Evolutionary conservation across 2,888 invertebrate species (phyloP), one percentile per base, ranked within the genome.

Genomic region (Seladonia tumulorum): DNA sequence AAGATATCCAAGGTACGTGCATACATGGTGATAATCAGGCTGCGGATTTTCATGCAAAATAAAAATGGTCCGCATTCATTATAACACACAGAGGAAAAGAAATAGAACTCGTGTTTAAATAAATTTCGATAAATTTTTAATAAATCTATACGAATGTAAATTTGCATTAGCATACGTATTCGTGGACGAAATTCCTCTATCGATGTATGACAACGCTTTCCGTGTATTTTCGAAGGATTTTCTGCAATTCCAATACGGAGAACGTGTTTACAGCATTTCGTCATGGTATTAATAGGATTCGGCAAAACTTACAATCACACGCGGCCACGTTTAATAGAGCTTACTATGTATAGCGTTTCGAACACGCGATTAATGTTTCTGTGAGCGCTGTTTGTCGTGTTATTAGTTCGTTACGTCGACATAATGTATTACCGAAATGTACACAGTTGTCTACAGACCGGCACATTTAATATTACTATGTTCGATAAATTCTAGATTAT

Each of bases 401-500:
- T 29, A 83, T 74, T 68, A 77, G 68, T 83, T 77, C 60, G 42
- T 53, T 73, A 16, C 29, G 39, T 68, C 22, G 76, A 70, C 77
- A 84, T 60, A 63, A 49, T 49, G 25, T 22, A 66, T 47, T 70
- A 47, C 76, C 25, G 49, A 60, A 60, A 39, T 82, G 42, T 66
- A 82, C 14, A 83, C 76, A 60, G 70, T 83, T 78, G 70, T 83
- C 74, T 60, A 35, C 22, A 25, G 73, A 78, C 25, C 39, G 14
- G 49, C 57, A 49, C 22, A n/a, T 71, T 22, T 57, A 53, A 14
- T 39, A 66, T 77, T 72, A 29, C 57, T 60, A 29, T 47, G n/a
- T 42, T 60, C 83, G 68, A 83, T 77, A 77, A 82, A 83, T 84
- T 74, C 68, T 39, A 49, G 83, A 77, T 77, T 84, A 83, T 83